These are phyloP conservation scores for Engystomops pustulosus DNA, from an alignment of 2,113 vertebrate species.

Conservation along the genomic window DNA sequence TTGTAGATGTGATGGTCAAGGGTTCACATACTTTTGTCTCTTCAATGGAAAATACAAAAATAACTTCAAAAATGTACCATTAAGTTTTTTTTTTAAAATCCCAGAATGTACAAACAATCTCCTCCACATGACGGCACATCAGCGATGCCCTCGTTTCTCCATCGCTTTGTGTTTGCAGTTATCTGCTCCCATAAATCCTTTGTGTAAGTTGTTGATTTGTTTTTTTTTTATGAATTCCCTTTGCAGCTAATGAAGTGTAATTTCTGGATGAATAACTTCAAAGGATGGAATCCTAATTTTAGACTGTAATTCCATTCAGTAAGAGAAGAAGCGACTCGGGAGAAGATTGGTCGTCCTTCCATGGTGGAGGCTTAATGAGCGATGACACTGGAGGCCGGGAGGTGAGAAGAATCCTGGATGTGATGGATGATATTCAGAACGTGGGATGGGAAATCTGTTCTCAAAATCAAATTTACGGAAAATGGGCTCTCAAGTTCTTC, in stretches of 20 bases:
- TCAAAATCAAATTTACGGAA: too few relatives aligned
- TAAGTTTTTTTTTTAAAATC: too few relatives aligned
- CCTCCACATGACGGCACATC: slow-evolving; percentile 2
- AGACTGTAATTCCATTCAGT: neutral
- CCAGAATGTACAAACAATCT: neutral
- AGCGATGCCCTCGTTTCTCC: slow-evolving; percentile 37
- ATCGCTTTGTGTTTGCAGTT: slow-evolving; percentile 22
- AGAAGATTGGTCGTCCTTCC: too few relatives aligned
- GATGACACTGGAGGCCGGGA: neutral
- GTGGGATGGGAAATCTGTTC: neutral
- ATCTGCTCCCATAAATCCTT: slow-evolving; percentile 54
- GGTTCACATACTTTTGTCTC: too few relatives aligned
- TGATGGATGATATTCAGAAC: neutral
- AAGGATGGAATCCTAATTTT: neutral
- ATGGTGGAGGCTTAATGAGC: neutral
- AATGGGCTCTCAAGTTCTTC: too few relatives aligned
- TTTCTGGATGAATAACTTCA: slow-evolving; percentile 50
- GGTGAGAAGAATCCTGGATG: neutral
- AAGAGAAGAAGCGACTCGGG: neutral
- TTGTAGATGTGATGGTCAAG: neutral
- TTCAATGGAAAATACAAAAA: too few relatives aligned
- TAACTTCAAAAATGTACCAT: too few relatives aligned
- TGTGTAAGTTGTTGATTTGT: too few relatives aligned
- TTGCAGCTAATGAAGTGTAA: slow-evolving; percentile 36
- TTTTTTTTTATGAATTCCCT: slow-evolving; percentile 31